Evolutionary conservation across 1,140 invertebrate genomes (phyloP), one percentile per base, ranked within the genome.

Genomic region (Rhyzopertha dominica): DNA sequence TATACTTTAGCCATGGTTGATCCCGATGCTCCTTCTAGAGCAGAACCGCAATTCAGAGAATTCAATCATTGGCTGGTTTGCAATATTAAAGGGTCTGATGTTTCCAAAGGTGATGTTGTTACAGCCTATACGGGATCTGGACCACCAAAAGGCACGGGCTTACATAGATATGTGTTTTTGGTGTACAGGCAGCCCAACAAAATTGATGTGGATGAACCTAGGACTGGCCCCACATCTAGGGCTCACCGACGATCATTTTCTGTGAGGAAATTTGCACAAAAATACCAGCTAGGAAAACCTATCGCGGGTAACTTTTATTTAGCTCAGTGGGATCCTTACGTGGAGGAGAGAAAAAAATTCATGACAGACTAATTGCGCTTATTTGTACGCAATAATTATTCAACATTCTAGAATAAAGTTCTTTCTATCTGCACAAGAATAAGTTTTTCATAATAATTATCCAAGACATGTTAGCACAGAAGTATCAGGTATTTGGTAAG

Each of bases 1-100:
- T 94, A 93, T 61, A 87, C 85, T 7, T 66, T 94, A 0, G 79
- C 80, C 40, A 82, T 90, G 85, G 84, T 76, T 26, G 90, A 93
- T 81, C 82, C 85, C 38, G 84, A 87, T 72, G 82, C 82, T 7
- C 84, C 84, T 2, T 81, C 73, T 54, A 70, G 83, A 12, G 59
- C 43, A 8, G 44, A 51, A 35, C 60, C 59, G 1, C 55, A 31
- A 18, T 37, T 45, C 37, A 52, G 74, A 40, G 78, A 79, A 61
- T 73, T 71, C 60, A 66, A 73, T 32, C 78, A 81, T 52, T 81
- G 91, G 90, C 65, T 95, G 5, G 84, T 96, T 1, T 85, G 77
- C 2, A 96, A 97, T 61, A 90, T 96, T 56, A 86, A 85, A 8
- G 89, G 84, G 13, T 72, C 67, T 43, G 73, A 88, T 76, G 74